A percentile compares a stretch with the other conserved stretches of the same genome.
These are phyloP conservation scores for Zeus faber DNA, from an alignment of 2,113 vertebrate genomes.

Conservation along the genomic window DNA sequence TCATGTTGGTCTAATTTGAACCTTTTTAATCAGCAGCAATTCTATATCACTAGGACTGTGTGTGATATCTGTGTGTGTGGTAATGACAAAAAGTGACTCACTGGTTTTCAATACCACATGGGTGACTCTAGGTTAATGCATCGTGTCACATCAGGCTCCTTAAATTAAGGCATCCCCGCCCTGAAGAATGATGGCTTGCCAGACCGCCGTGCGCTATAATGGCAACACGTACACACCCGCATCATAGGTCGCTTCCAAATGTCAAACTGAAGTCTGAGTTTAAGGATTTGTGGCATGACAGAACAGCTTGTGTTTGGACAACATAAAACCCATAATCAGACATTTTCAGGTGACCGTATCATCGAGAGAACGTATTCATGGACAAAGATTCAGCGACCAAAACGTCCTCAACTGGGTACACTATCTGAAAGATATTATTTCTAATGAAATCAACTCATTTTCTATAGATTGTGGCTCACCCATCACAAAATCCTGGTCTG, in stretches of 20 bases:
- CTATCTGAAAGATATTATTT: too few relatives aligned
- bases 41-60: too few relatives aligned
- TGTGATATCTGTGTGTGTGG: neutral
- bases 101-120: constrained; percentile 45
- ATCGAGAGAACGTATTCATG: too few relatives aligned
- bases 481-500: too few relatives aligned
- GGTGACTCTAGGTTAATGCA: constrained; percentile 37
- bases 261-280: constrained; percentile 1
- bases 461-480: too few relatives aligned
- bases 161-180: constrained; percentile 27
- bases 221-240: constrained; percentile 2
- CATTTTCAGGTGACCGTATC: too few relatives aligned
- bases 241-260: constrained; percentile 21
- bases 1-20: too few relatives aligned
- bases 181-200: constrained; percentile 21
- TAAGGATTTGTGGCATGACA: neutral
- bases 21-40: too few relatives aligned
- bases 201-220: constrained; percentile 5
- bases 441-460: too few relatives aligned
- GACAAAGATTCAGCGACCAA: too few relatives aligned
- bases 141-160: constrained; percentile 40
- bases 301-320: neutral
- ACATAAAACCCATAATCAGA: too few relatives aligned
- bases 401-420: too few relatives aligned
- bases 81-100: constrained; percentile 22